phyloP scores from a whole-genome alignment of 1,140 invertebrate species.

The Pomacea maculata region DNA sequence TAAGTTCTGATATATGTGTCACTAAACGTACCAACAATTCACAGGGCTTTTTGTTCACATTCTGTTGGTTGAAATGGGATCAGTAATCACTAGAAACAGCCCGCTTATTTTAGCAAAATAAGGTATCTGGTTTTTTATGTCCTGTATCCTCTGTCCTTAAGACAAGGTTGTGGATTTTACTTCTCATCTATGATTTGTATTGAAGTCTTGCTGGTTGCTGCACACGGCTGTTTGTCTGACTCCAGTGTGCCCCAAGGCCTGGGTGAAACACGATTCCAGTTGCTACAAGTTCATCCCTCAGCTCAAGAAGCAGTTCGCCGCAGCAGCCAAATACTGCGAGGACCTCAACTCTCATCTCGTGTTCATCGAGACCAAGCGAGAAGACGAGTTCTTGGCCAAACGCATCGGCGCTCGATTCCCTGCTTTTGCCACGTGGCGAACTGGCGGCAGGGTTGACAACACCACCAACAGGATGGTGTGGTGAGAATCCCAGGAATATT shows the following conservation, averaged over 20 bases:
- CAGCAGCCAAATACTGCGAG: constrained; percentile 42
- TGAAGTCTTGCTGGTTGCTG: no score
- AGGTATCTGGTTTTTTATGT: no score
- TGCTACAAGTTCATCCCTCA: constrained; percentile 52
- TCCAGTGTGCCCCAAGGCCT: constrained; percentile 49
- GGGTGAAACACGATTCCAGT: constrained; percentile 40
- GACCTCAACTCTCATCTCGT: constrained; percentile 42
- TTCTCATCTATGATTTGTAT: no score
- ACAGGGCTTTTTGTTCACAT: no score
- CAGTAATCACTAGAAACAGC: no score
- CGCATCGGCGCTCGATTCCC: constrained; percentile 38
- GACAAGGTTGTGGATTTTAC: no score
- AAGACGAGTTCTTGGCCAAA: constrained; percentile 48
- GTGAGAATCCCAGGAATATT: constrained; percentile 18
- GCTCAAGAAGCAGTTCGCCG: constrained; percentile 43
- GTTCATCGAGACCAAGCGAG: constrained; percentile 44
- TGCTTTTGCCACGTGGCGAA: constrained; percentile 46
- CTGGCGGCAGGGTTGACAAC: constrained; percentile 45
- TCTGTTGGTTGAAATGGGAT: no score
- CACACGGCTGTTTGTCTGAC: neutral
- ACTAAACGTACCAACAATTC: no score
- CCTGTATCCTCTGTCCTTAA: no score
- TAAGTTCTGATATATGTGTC: no score
- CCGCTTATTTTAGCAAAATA: no score
- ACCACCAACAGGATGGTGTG: constrained; percentile 40